Base-by-base conservation (phyloP, 2,113 vertebrate species). In the Malurus cyaneus region DNA sequence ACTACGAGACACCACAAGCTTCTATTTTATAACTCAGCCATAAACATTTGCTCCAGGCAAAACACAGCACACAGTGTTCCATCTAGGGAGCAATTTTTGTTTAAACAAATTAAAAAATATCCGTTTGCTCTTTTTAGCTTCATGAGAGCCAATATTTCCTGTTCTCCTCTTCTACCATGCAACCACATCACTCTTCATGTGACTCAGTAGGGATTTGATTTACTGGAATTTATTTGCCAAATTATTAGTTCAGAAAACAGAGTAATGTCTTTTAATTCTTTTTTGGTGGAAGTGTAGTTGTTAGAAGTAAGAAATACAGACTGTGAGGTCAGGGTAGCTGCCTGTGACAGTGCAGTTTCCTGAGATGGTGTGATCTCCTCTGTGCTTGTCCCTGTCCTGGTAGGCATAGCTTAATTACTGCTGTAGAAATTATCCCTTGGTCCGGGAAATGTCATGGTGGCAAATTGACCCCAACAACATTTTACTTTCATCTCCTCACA, bases 31-130 rank as follows among this genome's bases (percentile, higher is more conserved):
- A 93, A 57, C 53, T 94, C 80, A 93, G 67, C 47, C 65, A 64
- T 91, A 97, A 96, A 95, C 67, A 92, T 88, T 96, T 87, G 92
- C 93, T 96, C 57, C 74, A 86, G 91, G 97, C 86, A 86, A 96
- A 96, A 97, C 50, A 67, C 57, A 92, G 74, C 50, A 88, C 84
- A 79, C 32, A 57, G 29, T 76, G 36, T 91, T 92, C 67, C n/a
- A 73, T 83, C 91, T 39, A 93, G 91, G 92, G 92, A 97, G 28
- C 53, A 89, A 76, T 81, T 92, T 89, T 91, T 82, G 46, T 91
- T 96, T 93, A 91, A 94, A 56, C 65, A 96, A 96, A 96, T 96
- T 83, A 29, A 94, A 95, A 96, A 96, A 84, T 83, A 96, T 52
- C 86, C 73, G 42, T 92, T 93, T 52, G 3, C 64, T 91, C 67